Base-by-base conservation (phyloP, 1,140 invertebrate genomes). In the Drusus annulatus region DNA sequence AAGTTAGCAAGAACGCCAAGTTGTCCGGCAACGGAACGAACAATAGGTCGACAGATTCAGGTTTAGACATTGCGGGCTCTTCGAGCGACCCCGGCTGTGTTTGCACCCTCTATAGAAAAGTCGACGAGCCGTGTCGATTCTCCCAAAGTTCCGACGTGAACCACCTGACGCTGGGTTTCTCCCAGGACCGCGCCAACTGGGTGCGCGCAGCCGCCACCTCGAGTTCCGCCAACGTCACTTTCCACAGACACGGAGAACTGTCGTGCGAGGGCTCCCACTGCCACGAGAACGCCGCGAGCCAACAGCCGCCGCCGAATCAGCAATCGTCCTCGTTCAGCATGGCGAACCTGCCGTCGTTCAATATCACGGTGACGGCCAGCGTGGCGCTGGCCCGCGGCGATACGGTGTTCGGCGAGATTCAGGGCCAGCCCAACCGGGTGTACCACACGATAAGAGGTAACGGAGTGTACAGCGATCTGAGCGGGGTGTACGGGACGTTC, bases 61-160 rank as follows among this genome's bases (percentile, higher is more conserved):
- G 77, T 58, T 56, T 79, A 21, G 77, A 79, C 15, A 28, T 80
- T 3, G 78, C 69, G n/a, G 62, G 79, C 7, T 73, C 73, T 0
- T 52, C 80, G 13, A 56, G 17, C 19, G 82, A 83, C 84, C 81
- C 86, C 0, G 80, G 86, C 1, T 90, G 89, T 80, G 87, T 90
- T 16, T 90, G 89, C 84, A 90, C 89, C 0, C 86, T 86, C 0
- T 89, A 90, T 81, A 69, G 88, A 6, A 85, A 86, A 8, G 86
- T 89, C 54, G 85, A 85, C 65, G 87, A 85, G 36, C 31, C 50
- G 8, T 23, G 36, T 19, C 21, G 21, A 50, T 71, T 23, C 7
- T 17, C 62, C 1, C 62, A 45, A n/a, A 75, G 28, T 36, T 23
- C 51, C 1, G 73, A 75, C 2, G 23, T 17, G 23, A 52, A 71